phyloP scores from a whole-genome alignment of 1,140 invertebrate species.

The Orchestia grillus region DNA sequence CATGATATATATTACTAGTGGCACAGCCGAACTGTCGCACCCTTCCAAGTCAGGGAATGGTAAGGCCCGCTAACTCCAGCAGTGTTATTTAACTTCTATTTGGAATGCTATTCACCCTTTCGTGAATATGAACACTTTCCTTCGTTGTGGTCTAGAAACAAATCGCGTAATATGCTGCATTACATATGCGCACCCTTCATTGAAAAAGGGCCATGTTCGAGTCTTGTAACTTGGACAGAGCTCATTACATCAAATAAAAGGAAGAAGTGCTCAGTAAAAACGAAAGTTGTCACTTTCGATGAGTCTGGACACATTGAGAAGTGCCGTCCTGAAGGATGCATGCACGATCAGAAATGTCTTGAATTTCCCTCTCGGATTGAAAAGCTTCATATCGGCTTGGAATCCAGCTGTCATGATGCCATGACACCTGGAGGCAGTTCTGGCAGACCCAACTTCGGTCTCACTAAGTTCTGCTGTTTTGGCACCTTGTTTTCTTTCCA shows the following conservation, averaged over 20 bases:
- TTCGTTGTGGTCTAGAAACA: no score
- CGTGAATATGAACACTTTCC: no score
- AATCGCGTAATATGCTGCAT: no score
- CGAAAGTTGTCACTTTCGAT: not conserved
- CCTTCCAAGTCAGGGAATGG: no score
- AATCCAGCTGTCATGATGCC: constrained; percentile 13
- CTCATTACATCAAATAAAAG: not conserved
- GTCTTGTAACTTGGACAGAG: no score
- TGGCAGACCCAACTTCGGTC: not conserved
- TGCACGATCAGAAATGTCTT: not conserved
- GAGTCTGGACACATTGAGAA: not conserved
- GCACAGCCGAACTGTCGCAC: no score
- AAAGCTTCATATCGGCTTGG: not conserved
- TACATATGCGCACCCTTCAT: no score
- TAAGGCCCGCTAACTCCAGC: no score
- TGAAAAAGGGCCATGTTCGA: no score
- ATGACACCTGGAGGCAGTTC: constrained; percentile 10
- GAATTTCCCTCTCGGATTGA: not conserved
- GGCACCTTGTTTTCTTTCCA: not conserved
- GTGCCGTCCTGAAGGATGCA: not conserved
- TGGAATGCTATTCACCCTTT: no score
- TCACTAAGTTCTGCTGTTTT: not conserved
- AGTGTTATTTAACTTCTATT: no score
- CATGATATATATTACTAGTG: no score
- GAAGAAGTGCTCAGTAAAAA: not conserved